Evolutionary conservation across 2,797 vertebrate species (phyloP), one percentile per base, ranked within the genome.

Genomic region (Capromys pilorides): DNA sequence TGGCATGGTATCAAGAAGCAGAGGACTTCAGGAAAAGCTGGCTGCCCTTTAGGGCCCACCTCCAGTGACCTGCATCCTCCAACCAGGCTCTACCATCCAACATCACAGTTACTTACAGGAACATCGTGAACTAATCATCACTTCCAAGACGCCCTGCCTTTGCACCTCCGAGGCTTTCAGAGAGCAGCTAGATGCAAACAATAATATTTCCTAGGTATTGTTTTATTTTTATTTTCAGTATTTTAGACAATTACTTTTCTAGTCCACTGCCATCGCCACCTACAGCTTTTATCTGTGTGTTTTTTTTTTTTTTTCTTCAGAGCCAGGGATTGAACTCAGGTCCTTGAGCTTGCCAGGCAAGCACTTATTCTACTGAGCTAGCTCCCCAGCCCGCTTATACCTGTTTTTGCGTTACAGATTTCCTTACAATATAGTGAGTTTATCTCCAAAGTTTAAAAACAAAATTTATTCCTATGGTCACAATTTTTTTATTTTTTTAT

Each of bases 221-320:
- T 36, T 8, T 89, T 45, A 45, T 45, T 45, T 45, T 45, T 36
- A 71, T 69, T 45, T 89, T 93, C 16, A 57, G 19, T 19, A 33
- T 93, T 93, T 26, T n/a, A n/a, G 54, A 62, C 45, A 9, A 80
- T 90, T 21, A 26, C 71, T 86, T 86, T 94, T 21, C 6, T 86
- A 10, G 62, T 79, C 0, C 77, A n/a, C 12, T 88, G 6, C 75
- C 19, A 67, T 22, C 11, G 6, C 75, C 19, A 67, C 26, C 11
- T 78, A 51, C 16, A 16, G 26, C 8, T 90, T 88, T 91, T 14
- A 39, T 45, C 39, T 41, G 57, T 80, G 45, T 45, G 4, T 45
- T 45, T 45, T 45, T 45, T 45, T 45, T 4, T 45, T 45, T 45
- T 45, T 45, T 45, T 45, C 45, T 45, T 8, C 45, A 45, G 45